A percentile compares a stretch with the other conserved stretches of the same genome.
Conservation (phyloP, 2,113 vertebrate species). For the Manacus vitellinus region DNA sequence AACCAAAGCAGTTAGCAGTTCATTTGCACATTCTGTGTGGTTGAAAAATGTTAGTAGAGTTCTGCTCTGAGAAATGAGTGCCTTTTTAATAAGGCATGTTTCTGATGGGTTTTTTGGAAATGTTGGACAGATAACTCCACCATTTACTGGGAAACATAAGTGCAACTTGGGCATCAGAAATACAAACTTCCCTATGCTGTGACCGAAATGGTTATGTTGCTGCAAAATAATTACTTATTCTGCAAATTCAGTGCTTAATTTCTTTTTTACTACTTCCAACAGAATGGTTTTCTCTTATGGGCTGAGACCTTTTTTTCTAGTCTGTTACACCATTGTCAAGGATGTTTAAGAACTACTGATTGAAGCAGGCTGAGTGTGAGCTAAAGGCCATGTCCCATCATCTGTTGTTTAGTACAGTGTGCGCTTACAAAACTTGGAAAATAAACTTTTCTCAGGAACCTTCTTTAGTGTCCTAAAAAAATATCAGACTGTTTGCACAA, state of each 20-base stretch:
- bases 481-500: not conserved
- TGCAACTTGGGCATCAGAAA: not conserved
- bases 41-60: not conserved
- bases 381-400: not conserved
- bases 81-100: not conserved
- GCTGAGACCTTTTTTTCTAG: not conserved
- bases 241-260: not conserved
- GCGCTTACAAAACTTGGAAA: not conserved
- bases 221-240: not conserved
- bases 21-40: not conserved
- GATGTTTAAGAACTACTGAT: not conserved
- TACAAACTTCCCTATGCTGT: not conserved
- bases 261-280: not conserved
- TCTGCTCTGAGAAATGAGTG: not conserved
- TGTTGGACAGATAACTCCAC: not conserved
- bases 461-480: not conserved
- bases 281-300: not conserved
- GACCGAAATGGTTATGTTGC: not conserved
- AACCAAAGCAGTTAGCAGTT: not conserved
- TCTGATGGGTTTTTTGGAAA: not conserved
- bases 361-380: not conserved
- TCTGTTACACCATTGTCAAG: not conserved
- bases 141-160: not conserved
- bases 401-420: not conserved
- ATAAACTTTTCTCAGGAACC: not conserved